Base-by-base conservation (phyloP, 2,797 vertebrate species). In the Falco rusticolus region DNA sequence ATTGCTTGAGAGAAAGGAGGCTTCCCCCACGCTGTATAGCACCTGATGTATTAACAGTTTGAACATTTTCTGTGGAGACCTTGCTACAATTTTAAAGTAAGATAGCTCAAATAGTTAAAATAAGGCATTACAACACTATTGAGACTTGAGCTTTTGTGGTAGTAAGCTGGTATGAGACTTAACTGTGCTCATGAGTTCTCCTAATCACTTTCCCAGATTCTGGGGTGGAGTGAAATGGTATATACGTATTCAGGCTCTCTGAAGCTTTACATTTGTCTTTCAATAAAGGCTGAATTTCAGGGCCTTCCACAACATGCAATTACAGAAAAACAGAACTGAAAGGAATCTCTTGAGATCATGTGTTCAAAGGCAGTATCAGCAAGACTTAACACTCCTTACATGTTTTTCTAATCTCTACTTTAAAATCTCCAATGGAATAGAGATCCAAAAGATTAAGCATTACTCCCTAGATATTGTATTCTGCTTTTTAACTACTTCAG, bases 331-430 rank as follows among this genome's bases (percentile, higher is more conserved):
- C 74, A 84, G 91, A 88, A 51, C 77, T 79, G 87, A 41, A 14
- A 75, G 64, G 80, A 69, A 24, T 91, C 93, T 93, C 93, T 45
- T 63, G 91, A 90, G 96, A 63, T 87, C 16, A 2, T 18, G 6
- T 17, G 63, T 94, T 97, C 89, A 90, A 90, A 97, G 84, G 87
- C 94, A 84, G 74, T 13, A 48, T 50, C 84, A 90, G 81, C 10
- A 69, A 89, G 89, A 39, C 66, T 82, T 76, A 80, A 79, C 50
- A 15, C 61, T 90, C 43, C 48, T 94, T 64, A 43, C 64, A 31
- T 78, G 75, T 61, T 87, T 47, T 91, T 84, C 90, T 97, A 93
- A 96, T 96, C 74, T 95, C 79, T 33, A 81, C 51, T 95, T 93
- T 87, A 92, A 96, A 87, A 79, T 28, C 54, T 90, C 89, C 59